Base-by-base conservation (phyloP, 2,888 invertebrate genomes). In the Scelioninae gen. 1 region DNA sequence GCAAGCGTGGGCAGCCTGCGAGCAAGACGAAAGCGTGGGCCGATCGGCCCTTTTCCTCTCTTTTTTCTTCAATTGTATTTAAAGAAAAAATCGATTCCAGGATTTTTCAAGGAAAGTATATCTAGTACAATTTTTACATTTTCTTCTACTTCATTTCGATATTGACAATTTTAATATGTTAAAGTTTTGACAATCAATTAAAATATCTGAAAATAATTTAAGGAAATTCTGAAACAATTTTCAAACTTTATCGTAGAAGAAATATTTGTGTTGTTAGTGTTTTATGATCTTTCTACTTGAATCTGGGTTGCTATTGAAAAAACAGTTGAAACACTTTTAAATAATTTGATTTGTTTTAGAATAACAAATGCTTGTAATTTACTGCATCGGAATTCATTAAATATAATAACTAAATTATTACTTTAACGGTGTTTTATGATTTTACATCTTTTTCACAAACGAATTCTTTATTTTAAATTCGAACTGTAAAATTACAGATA, bases 1-100 rank as follows among this genome's bases (percentile, higher is more conserved):
- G 58, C 53, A 16, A 79, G 79, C 65, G 65, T 65, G 58, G 72
- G 79, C 56, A 31, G 71, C 5, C 29, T 78, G 16, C 29, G 40
- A 71, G 62, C 34, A 13, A 55, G 62, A 63, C 32, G 53, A 62
- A 38, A 56, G 49, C 63, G 69, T 78, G 43, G 71, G 78, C 38
- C 23, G 56, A 47, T 40, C 71, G 56, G 40, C 55, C 62, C 62
- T 77, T 69, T 77, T 69, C 29, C 7, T 11, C 9, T 58, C 11
- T 40, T 11, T 40, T 29, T 53, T 40, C 0, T 32, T 56, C 38
- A 23, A 8, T 40, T 6, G 16, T 15, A 43, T 13, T 40, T 16
- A 0, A 58, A 58, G 16, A 43, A 60, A 60, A 60, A 60, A 23
- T 43, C 6, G 8, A 43, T 23, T 43, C 43, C 29, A 29, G 60